Evolutionary conservation across 2,888 invertebrate genomes (phyloP), one percentile per base, ranked within the genome.

Genomic region (Tetropium fuscum): DNA sequence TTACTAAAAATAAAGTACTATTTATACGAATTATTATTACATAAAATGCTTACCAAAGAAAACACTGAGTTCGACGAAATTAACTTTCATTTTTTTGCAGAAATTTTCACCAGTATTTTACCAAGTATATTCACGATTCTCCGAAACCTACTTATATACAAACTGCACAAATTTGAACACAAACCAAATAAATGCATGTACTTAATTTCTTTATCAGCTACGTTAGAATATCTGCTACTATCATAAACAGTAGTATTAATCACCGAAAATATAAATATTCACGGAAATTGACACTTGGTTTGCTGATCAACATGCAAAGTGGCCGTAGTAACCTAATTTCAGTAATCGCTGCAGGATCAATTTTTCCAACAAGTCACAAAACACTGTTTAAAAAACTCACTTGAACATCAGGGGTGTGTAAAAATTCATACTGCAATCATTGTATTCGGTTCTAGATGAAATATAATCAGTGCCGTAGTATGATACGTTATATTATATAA

Each of bases 191-290:
- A n/a, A n/a, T n/a, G n/a, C n/a, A n/a, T 20, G 48, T 3, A 13
- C 15, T 51, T 38, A 27, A 51, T 51, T 38, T 40, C 15, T 38
- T 40, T 51, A 40, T 40, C 51, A 11, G 16, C 4, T 38, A 13
- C n/a, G 40, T 40, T 51, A 40, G n/a, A 51, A 10, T 38, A 38
- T 32, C 34, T 19, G 8, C 5, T 13, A 38, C 25, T 34, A 48
- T 48, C 47, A 19, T 34, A 34, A 48, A 34, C 11, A 13, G 8
- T 18, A 4, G 11, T 10, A 27, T 44, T 27, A 27, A 40, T 40
- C 40, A 20, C 16, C 18, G 27, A 27, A 38, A 18, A 11, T 38
- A 51, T 51, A 40, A 40, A 51, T 51, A 51, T 51, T 38, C 40
- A 51, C 16, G 13, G 40, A 25, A 16, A 11, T 2, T 8, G 36